Evolutionary conservation across 2,113 vertebrate species (phyloP).

Genomic region (Rhodinocichla rosea): DNA sequence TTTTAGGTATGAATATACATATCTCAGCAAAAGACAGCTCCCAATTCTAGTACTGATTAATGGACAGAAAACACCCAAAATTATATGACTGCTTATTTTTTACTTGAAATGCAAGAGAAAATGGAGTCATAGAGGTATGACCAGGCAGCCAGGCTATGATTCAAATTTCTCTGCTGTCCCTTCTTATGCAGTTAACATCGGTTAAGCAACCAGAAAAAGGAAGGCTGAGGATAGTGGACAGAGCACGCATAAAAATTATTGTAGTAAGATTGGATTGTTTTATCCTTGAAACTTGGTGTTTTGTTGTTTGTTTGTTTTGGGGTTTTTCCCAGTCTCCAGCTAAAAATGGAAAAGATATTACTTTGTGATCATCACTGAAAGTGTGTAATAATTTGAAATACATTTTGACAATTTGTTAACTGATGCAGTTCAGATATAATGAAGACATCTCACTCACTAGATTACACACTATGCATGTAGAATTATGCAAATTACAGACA

Average conservation of each 20-base stretch:
- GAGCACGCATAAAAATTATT: not conserved
- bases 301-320: not conserved
- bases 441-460: not conserved
- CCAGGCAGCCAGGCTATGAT: not conserved
- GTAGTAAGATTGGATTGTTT: not conserved
- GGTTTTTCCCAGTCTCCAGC: not conserved
- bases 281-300: not conserved
- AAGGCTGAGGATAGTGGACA: not conserved
- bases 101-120: not conserved
- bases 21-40: not conserved
- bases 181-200: not conserved
- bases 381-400: not conserved
- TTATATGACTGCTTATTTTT: not conserved
- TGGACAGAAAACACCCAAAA: rapidly evolving
- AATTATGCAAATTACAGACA: slow-evolving; percentile 8
- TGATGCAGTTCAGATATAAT: slow-evolving; percentile 2
- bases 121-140: not conserved
- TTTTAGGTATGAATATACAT: not conserved
- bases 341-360: not conserved
- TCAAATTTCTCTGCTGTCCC: not conserved
- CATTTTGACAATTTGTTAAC: slow-evolving; percentile 3
- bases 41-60: not conserved
- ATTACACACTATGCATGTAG: not conserved
- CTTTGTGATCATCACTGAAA: not conserved
- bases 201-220: not conserved